Base-by-base conservation (phyloP, 2,797 vertebrate genomes). In the Choloepus didactylus region DNA sequence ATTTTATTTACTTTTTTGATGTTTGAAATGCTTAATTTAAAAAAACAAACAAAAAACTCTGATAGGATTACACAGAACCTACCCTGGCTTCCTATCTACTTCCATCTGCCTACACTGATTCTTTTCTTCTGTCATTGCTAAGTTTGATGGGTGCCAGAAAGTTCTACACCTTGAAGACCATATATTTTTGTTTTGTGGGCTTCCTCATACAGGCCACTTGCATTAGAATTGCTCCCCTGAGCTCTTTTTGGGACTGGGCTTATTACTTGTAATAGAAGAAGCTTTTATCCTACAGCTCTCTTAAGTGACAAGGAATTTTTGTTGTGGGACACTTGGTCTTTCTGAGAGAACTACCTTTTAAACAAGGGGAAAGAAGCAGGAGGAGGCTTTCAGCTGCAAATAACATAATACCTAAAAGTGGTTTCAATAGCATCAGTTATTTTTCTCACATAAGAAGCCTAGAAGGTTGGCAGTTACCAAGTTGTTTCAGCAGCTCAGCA, bases 1-100 rank as follows among this genome's bases (percentile, higher is more conserved):
- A 49, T 72, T 54, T 76, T 81, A 6, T 76, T 87, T 35, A 59
- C 35, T 70, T 79, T 72, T 38, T 23, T 62, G 27, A 62, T 21
- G 25, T 59, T 95, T 90, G 29, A 83, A 93, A 46, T 77, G 25
- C 21, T 87, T 82, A 5, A 73, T 86, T 69, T 6, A 81, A 86
- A 86, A 62, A 75, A 70, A 35, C 8, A 35, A 35, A 35, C 35
- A 70, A 0, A 6, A 82, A 59, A 9, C 6, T n/a, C 15, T 23
- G 46, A 25, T 73, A 56, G 69, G 27, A 72, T 92, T 44, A 51
- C 38, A 51, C 14, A 25, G 72, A 54, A 49, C 51, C 81, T 46
- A n/a, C 1, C 16, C 35, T 69, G 66, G 12, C 38, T 46, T 88
- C 67, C 75, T 35, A 12, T 80, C 72, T 77, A 1, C 31, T 85